These are phyloP conservation scores for Scophthalmus maximus DNA, from an alignment of 2,113 vertebrate genomes.

Conservation along the genomic window DNA sequence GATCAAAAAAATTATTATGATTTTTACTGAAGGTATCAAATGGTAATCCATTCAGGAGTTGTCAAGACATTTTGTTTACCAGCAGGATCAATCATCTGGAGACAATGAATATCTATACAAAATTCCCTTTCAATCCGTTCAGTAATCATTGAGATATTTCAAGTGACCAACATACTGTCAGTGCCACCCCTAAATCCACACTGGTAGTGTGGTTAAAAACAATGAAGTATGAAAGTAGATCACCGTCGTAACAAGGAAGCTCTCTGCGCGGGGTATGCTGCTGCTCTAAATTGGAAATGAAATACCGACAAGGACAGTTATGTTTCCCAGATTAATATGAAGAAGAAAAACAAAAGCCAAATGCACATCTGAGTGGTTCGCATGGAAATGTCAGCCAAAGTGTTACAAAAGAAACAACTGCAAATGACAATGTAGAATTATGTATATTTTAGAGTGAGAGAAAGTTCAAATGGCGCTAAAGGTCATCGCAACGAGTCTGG, in stretches of 20 bases:
- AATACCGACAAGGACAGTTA: conserved; percentile 48
- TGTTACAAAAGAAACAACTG: conserved; percentile 49
- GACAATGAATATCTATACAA: not conserved
- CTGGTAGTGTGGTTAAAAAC: not conserved
- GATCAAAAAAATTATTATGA: not conserved
- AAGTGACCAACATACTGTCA: not conserved
- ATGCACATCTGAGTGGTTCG: conserved; percentile 54
- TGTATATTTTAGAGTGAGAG: conserved; percentile 59
- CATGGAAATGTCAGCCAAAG: conserved; percentile 76
- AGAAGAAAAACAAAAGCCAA: conserved; percentile 39
- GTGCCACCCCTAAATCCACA: not conserved
- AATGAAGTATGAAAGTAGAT: not conserved
- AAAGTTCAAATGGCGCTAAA: conserved; percentile 73
- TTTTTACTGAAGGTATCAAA: not conserved
- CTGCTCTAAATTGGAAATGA: conserved; percentile 20
- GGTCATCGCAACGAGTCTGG: conserved; percentile 68
- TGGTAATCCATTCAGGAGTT: too few relatives aligned
- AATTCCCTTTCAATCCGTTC: too few relatives aligned
- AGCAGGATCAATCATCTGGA: not conserved
- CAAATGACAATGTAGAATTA: conserved; percentile 53
- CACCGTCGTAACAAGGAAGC: not conserved
- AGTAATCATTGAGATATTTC: not conserved
- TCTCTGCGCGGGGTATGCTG: conserved; percentile 1
- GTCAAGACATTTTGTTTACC: not conserved
- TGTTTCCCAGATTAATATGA: conserved; percentile 39